Conservation (phyloP, 2,797 vertebrate species). For the Scolopax bukidnonensis region DNA sequence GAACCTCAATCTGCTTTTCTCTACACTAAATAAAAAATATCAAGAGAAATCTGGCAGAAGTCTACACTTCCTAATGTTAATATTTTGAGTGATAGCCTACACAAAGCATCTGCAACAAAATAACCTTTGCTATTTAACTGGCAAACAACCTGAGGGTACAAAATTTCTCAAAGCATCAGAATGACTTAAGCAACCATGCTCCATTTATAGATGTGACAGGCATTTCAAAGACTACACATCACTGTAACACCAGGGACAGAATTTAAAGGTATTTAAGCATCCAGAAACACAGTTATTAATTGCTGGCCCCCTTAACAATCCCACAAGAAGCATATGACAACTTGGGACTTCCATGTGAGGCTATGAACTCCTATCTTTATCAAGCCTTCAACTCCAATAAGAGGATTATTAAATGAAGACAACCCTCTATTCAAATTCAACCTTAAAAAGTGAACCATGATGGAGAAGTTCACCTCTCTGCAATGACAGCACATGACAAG, state of each 20-base stretch:
- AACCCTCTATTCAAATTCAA: neutral
- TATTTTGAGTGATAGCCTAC: slow-evolving; percentile 25
- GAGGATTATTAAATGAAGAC: neutral
- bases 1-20: slow-evolving; percentile 1
- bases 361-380: neutral
- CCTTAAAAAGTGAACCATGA: neutral
- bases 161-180: neutral
- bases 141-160: neutral
- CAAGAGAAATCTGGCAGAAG: neutral
- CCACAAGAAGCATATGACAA: neutral
- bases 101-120: slow-evolving; percentile 27
- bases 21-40: slow-evolving; percentile 4
- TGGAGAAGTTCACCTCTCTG: neutral
- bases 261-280: neutral
- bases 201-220: neutral
- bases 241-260: neutral
- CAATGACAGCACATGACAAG: neutral
- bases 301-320: neutral
- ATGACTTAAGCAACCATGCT: neutral
- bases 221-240: neutral
- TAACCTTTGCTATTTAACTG: neutral
- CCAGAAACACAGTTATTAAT: neutral
- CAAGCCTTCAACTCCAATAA: neutral
- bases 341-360: neutral
- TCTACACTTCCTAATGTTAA: neutral